Percentiles rank a stretch among this genome's conserved stretches.
phyloP scores from a whole-genome alignment of 2,113 vertebrate species.

The Glaucomys volans region DNA sequence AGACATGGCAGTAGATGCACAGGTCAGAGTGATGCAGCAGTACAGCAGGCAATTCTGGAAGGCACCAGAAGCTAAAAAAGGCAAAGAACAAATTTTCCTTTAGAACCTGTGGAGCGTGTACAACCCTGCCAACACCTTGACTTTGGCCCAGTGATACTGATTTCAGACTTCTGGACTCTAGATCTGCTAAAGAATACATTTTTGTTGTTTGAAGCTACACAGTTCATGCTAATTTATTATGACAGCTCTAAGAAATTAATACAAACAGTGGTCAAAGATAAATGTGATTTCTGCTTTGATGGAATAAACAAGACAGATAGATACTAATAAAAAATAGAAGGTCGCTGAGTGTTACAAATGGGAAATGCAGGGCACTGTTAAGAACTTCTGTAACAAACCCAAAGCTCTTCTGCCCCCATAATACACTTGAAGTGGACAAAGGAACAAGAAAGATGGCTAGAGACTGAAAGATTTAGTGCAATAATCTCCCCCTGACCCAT shows the following conservation, averaged over 20 bases:
- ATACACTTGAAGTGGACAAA: background rate
- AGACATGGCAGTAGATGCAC: background rate
- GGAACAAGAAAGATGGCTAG: no score
- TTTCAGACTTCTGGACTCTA: background rate
- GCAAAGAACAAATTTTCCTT: background rate
- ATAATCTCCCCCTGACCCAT: background rate
- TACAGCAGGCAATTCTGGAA: background rate
- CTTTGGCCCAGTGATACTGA: background rate
- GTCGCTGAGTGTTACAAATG: background rate
- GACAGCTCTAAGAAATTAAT: background rate
- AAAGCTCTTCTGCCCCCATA: background rate
- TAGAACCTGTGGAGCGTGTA: background rate
- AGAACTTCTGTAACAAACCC: background rate
- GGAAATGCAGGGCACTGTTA: background rate
- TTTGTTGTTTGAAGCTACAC: background rate
- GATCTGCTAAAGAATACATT: background rate
- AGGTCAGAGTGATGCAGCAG: background rate
- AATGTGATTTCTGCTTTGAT: constrained; percentile 6
- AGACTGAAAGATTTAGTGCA: background rate
- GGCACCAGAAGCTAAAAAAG: background rate
- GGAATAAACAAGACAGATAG: background rate
- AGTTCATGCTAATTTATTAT: background rate
- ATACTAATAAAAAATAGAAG: background rate
- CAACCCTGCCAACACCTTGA: background rate
- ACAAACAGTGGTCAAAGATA: background rate